Evolutionary conservation across 2,797 vertebrate species (phyloP).

Genomic region (Chrysocyon brachyurus): DNA sequence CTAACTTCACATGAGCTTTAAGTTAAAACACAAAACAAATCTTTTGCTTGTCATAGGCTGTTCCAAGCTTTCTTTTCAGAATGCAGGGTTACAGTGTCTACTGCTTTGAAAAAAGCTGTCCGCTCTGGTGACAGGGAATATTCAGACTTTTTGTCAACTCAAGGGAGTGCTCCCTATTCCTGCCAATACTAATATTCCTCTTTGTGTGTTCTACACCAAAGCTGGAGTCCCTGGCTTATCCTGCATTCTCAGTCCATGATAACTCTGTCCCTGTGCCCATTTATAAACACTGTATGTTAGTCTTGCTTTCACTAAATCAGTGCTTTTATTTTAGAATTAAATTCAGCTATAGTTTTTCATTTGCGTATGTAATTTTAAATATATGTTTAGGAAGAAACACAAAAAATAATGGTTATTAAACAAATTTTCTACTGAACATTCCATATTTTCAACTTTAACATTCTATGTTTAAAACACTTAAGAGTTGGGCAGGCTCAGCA

Average conservation of each 20-base stretch:
- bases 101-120: background rate
- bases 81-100: background rate
- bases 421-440: background rate
- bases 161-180: background rate
- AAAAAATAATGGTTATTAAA: background rate
- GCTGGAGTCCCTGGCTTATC: background rate
- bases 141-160: background rate
- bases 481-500: background rate
- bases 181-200: background rate
- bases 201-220: background rate
- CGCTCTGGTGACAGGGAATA: background rate
- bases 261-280: background rate
- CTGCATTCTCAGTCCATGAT: background rate
- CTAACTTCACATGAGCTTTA: background rate
- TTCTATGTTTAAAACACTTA: conserved; percentile 3
- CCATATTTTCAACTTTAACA: background rate
- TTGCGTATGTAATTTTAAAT: background rate
- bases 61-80: background rate
- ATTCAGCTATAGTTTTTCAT: background rate
- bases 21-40: background rate
- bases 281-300: background rate
- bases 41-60: background rate
- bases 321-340: conserved; percentile 37
- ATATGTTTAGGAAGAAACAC: background rate
- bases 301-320: background rate